These are phyloP conservation scores for Mustelus asterias DNA, from an alignment of 2,113 vertebrate species.

Conservation along the genomic window DNA sequence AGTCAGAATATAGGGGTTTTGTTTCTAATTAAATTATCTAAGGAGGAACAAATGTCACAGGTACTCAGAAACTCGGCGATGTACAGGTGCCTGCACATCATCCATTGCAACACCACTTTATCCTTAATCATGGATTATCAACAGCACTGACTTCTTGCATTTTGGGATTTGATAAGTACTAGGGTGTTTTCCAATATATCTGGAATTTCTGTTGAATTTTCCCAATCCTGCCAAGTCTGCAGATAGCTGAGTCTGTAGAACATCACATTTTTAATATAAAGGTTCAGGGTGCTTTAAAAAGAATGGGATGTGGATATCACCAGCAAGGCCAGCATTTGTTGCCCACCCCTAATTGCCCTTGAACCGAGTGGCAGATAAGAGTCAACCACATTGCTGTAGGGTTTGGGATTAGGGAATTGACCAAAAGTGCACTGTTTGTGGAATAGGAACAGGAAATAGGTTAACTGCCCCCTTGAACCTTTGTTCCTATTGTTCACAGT, in stretches of 20 bases:
- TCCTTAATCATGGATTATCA: background rate
- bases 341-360: too few species aligned
- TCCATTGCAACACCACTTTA: background rate
- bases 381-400: too few species aligned
- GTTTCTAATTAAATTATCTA: conserved; percentile 9
- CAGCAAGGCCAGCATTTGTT: too few species aligned
- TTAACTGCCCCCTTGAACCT: background rate
- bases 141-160: background rate
- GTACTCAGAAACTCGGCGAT: background rate
- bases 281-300: background rate
- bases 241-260: background rate
- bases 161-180: background rate
- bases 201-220: background rate
- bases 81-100: background rate
- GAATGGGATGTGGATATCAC: too few species aligned
- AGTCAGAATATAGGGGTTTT: background rate
- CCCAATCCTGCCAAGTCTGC: background rate
- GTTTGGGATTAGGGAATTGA: background rate
- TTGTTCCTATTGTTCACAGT: background rate
- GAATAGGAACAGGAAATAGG: too few species aligned
- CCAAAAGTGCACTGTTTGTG: background rate
- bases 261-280: background rate
- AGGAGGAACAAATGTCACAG: background rate
- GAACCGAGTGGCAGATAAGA: too few species aligned
- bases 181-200: background rate